phyloP scores from a whole-genome alignment of 2,888 invertebrate species.

The Balanococcus diminutus region DNA sequence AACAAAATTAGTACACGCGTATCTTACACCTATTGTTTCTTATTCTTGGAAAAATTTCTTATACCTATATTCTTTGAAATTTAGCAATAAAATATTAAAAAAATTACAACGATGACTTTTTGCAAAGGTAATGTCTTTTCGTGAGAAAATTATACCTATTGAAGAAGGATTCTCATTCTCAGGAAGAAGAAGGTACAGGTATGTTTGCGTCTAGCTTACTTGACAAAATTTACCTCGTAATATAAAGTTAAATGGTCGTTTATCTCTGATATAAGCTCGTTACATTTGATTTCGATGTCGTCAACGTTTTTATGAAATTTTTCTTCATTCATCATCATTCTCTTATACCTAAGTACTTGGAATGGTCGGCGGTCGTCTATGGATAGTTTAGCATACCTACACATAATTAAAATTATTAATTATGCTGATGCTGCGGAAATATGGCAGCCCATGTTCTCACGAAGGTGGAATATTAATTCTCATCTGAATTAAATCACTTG shows the following conservation, averaged over 20 bases:
- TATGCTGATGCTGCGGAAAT: background rate
- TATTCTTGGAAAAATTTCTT: background rate
- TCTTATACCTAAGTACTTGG: background rate
- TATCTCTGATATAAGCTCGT: conserved; percentile 26
- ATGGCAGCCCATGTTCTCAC: background rate
- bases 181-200: no score
- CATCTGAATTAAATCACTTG: no score
- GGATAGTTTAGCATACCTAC: no score
- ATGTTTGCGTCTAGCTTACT: background rate
- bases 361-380: no score
- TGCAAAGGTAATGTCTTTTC: background rate
- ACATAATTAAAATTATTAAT: background rate
- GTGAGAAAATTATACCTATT: background rate
- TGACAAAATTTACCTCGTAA: background rate
- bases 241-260: conserved; percentile 27
- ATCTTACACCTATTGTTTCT: no score
- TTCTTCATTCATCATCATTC: background rate
- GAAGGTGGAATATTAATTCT: no score
- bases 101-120: background rate
- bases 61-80: background rate
- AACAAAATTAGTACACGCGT: background rate
- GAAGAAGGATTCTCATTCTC: background rate
- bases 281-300: conserved; percentile 29
- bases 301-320: conserved; percentile 1
- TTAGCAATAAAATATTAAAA: no score